Evolutionary conservation across 2,888 invertebrate genomes (phyloP).

Genomic region (Parnassius orleans): DNA sequence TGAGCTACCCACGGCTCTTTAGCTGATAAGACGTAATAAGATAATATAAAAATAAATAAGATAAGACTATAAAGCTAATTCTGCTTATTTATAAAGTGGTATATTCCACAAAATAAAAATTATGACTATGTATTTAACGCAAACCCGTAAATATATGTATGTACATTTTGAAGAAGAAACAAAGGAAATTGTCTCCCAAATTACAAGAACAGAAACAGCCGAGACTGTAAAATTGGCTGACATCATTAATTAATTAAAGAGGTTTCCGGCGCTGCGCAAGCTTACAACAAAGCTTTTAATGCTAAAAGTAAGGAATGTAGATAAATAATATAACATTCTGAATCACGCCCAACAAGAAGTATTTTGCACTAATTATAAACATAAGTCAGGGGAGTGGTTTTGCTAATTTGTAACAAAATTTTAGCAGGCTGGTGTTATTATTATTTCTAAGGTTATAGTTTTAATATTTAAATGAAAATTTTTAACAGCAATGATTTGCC

Average conservation of each 20-base stretch:
- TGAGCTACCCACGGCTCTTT: too few relatives aligned
- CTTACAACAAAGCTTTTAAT: conserved; percentile 10
- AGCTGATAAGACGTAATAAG: too few relatives aligned
- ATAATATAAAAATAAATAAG: too few relatives aligned
- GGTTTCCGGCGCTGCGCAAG: conserved; percentile 7
- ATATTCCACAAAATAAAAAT: too few relatives aligned
- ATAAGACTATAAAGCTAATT: too few relatives aligned
- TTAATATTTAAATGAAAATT: too few relatives aligned
- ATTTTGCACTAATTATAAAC: neutral
- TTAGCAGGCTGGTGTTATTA: neutral
- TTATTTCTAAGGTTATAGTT: too few relatives aligned
- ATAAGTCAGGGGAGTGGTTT: neutral
- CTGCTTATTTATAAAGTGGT: too few relatives aligned
- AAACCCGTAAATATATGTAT: neutral
- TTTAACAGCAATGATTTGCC: too few relatives aligned
- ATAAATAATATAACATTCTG: conserved; percentile 1
- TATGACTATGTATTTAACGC: neutral
- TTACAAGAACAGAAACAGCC: conserved; percentile 1
- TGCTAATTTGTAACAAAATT: neutral
- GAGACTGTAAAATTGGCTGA: conserved; percentile 7
- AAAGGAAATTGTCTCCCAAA: neutral
- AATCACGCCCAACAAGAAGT: neutral
- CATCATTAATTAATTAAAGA: conserved; percentile 15
- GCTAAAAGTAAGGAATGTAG: conserved; percentile 9
- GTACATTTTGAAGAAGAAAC: neutral